Percentiles rank a stretch among this genome's conserved stretches.
Evolutionary conservation across 23 tunicate species (phyloP).

Genomic region (Botrylloides violaceus): DNA sequence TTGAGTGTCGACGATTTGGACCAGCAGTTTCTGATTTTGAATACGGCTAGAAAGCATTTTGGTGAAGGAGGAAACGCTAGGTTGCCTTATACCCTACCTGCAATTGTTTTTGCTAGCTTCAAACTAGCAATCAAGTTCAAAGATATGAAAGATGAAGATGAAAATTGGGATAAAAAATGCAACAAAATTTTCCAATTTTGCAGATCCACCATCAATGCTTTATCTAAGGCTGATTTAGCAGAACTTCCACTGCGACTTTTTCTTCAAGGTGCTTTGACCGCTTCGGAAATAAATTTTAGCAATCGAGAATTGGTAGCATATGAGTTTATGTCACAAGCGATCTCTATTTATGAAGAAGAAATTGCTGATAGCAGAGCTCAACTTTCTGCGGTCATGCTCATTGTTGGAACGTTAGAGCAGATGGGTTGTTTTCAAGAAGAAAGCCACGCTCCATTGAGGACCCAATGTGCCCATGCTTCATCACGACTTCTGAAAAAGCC

Average conservation of each 20-base stretch:
- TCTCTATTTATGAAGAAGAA: constrained; percentile 89
- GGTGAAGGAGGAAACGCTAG: constrained; percentile 67
- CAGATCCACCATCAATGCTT: constrained; percentile 56
- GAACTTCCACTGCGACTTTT: constrained; percentile 77
- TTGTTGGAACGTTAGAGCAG: constrained; percentile 58
- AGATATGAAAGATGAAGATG: constrained; percentile 49
- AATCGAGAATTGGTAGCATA: constrained; percentile 82
- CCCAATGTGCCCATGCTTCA: constrained; percentile 98
- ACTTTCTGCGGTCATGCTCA: constrained; percentile 63
- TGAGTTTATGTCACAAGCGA: constrained; percentile 88
- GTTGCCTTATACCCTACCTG: constrained; percentile 68
- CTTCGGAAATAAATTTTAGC: constrained; percentile 59
- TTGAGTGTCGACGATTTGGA: constrained; percentile 48
- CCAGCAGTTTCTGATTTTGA: constrained; percentile 62
- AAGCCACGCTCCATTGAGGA: constrained; percentile 80
- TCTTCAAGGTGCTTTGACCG: constrained; percentile 79
- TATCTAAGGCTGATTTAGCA: constrained; percentile 51
- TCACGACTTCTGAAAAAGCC: constrained; percentile 88
- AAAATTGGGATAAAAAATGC: constrained; percentile 77
- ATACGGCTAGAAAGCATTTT: constrained; percentile 53
- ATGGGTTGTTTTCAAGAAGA: constrained; percentile 81
- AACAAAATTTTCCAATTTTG: constrained; percentile 64
- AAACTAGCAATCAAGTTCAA: constrained; percentile 48
- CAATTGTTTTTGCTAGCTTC: constrained; percentile 55
- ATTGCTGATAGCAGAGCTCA: constrained; percentile 92